Base-by-base conservation (phyloP, 2,888 invertebrate species). In the Geotrupes spiniger region DNA sequence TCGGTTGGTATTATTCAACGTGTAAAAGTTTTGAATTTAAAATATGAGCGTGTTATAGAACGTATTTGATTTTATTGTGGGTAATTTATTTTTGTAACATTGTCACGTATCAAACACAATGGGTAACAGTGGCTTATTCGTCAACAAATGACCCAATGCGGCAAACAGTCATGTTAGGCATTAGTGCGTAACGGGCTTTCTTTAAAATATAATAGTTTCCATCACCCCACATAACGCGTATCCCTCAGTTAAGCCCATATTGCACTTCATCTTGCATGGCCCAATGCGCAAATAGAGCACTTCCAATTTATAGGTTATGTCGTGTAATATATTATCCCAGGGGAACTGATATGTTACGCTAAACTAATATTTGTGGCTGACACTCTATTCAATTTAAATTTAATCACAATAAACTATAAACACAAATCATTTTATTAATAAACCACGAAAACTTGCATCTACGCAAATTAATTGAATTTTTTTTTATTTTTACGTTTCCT, bases 231-330 rank as follows among this genome's bases (percentile, higher is more conserved):
- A 27, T 37, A 37, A 36, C 43, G 44, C 31, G 46, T 42, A 36
- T 40, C 44, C 49, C 29, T 46, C 40, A 11, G 42, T 40, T 48
- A 52, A 41, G 49, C 52, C 55, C 52, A 58, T 58, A 58, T 59
- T 58, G 61, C 60, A 63, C 63, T 62, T 62, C 61, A 62, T 63
- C 63, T 63, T 62, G 62, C 61, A 62, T 56, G 63, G 61, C 45
- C 58, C 59, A 56, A 40, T 60, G 63, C 58, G 52, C 61, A 63
- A 62, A 62, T 62, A 60, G 62, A 62, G 53, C 54, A 53, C 29
- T 53, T 46, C 50, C 51, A 46, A 57, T 57, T 55, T 55, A 57
- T 57, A 49, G 54, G 48, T 42, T 49, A 54, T 40, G 51, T 54
- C 49, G 51, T 36, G 41, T 29, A 51, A 52, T 56, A 56, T 49